A percentile compares a stretch with the other conserved stretches of the same genome.
These are phyloP conservation scores for Redunca redunca DNA, from an alignment of 2,113 vertebrate genomes.

Conservation along the genomic window DNA sequence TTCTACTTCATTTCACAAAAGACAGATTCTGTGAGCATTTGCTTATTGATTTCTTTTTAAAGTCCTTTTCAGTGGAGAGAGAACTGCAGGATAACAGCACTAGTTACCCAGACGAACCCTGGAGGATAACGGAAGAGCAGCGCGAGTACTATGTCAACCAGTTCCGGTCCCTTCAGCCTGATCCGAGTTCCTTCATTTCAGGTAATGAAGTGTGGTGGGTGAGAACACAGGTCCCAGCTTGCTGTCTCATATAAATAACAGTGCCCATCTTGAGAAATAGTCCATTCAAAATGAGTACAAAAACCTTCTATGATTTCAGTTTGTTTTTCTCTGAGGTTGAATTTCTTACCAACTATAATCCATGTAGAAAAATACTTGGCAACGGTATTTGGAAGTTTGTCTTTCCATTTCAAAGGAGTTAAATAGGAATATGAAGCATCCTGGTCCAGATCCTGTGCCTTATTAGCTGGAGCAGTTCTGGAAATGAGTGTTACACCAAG, in stretches of 20 bases:
- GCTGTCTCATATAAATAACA: neutral
- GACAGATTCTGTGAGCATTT: conserved; percentile 28
- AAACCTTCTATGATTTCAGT: conserved; percentile 9
- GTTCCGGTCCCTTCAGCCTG: conserved; percentile 92
- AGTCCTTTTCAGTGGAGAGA: conserved; percentile 86
- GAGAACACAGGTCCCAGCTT: neutral
- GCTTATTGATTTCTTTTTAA: conserved; percentile 30
- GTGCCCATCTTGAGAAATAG: neutral
- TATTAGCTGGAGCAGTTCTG: neutral
- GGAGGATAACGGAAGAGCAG: conserved; percentile 98
- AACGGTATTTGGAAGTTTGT: conserved; percentile 30
- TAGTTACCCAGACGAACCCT: conserved; percentile 90
- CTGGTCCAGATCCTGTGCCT: neutral
- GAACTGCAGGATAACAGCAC: conserved; percentile 79
- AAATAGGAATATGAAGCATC: neutral
- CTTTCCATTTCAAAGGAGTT: conserved; percentile 14
- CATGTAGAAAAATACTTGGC: conserved; percentile 6
- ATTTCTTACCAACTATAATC: conserved; percentile 41
- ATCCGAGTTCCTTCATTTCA: conserved; percentile 91
- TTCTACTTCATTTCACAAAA: neutral
- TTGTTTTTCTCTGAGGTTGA: conserved; percentile 39
- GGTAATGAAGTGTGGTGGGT: conserved; percentile 77
- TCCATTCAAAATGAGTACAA: neutral
- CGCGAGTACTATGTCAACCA: conserved; percentile 95
- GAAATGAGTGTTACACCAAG: neutral